phyloP scores from a whole-genome alignment of 2,888 invertebrate genomes.

The Cenopis cana region DNA sequence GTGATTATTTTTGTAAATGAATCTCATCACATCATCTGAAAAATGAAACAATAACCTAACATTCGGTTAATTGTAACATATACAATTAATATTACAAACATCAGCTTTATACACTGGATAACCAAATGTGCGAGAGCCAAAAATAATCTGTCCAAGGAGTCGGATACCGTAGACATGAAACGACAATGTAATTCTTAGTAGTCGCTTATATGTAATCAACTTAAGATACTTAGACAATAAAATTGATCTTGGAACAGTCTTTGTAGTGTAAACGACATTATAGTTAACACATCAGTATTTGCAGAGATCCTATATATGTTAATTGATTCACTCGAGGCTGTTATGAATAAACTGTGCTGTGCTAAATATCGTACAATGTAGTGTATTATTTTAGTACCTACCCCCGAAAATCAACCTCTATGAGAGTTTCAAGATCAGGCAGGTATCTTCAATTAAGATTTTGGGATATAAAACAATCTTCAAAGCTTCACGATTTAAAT shows the following conservation, averaged over 20 bases:
- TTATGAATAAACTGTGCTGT: constrained; percentile 68
- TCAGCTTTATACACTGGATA: neutral
- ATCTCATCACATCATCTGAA: constrained; percentile 45
- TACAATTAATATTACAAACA: neutral
- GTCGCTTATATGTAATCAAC: constrained; percentile 7
- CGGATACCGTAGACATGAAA: neutral
- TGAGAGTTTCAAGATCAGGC: no score
- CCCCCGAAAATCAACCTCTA: no score
- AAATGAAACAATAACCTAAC: neutral
- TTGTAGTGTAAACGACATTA: constrained; percentile 12
- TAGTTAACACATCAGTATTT: constrained; percentile 65
- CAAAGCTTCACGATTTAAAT: no score
- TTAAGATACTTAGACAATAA: constrained; percentile 13
- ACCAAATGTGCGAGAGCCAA: neutral
- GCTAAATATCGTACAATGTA: constrained; percentile 33
- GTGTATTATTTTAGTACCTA: neutral
- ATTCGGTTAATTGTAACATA: neutral
- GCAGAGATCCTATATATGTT: constrained; percentile 61
- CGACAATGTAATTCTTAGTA: neutral
- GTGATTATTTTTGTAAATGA: constrained; percentile 39
- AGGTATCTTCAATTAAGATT: no score
- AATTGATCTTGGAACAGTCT: constrained; percentile 16
- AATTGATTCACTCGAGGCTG: constrained; percentile 65
- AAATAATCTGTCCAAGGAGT: neutral
- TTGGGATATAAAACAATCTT: no score